These are phyloP conservation scores for Siderastrea siderea DNA, from an alignment of 92 coral and sea anemone genomes.

Conservation along the genomic window DNA sequence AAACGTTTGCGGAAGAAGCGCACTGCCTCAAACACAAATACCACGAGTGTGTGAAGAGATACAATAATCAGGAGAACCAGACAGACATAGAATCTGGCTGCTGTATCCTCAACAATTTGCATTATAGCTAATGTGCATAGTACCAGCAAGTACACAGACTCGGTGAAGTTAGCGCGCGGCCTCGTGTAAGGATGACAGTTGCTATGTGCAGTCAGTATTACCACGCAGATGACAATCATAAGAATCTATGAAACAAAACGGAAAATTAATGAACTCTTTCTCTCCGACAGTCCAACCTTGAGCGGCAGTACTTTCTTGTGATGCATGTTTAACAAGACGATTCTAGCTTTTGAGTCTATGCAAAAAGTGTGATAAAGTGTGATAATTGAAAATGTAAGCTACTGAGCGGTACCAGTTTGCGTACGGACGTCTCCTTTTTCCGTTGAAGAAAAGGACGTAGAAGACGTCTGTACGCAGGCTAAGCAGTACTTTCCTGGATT, in stretches of 20 bases:
- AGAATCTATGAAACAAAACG: constrained; percentile 53
- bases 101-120: constrained; percentile 60
- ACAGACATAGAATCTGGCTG: constrained; percentile 34
- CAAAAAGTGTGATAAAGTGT: too few relatives aligned
- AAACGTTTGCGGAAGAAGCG: constrained; percentile 72
- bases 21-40: constrained; percentile 55
- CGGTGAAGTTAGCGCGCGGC: constrained; percentile 80
- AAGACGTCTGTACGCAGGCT: too few relatives aligned
- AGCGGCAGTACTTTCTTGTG: too few relatives aligned
- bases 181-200: constrained; percentile 89
- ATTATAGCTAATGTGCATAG: constrained; percentile 75
- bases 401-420: too few relatives aligned
- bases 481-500: too few relatives aligned
- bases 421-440: too few relatives aligned
- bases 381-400: too few relatives aligned
- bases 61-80: constrained; percentile 43
- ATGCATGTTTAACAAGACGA: too few relatives aligned
- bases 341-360: too few relatives aligned
- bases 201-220: constrained; percentile 80
- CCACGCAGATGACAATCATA: constrained; percentile 72
- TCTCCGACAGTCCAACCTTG: too few relatives aligned
- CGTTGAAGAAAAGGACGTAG: too few relatives aligned
- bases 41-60: constrained; percentile 62
- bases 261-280: too few relatives aligned
- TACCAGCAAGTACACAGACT: constrained; percentile 79